These are phyloP conservation scores for Sarcophaga rosellei DNA, from an alignment of 2,888 invertebrate genomes.

Conservation along the genomic window DNA sequence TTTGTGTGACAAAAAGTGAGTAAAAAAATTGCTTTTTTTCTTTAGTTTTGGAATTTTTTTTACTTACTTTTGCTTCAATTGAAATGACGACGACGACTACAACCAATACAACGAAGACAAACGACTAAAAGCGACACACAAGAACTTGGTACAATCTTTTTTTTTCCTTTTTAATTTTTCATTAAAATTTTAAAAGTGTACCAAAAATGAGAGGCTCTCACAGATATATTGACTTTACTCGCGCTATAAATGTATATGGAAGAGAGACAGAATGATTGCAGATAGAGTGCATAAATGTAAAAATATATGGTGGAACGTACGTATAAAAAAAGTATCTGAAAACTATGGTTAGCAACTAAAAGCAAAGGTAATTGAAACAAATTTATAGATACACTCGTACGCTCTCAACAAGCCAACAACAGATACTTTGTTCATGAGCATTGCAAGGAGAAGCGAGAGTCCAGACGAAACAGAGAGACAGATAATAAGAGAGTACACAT, in stretches of 20 bases:
- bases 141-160: conserved; percentile 58
- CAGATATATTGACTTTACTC: background rate
- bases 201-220: conserved; percentile 23
- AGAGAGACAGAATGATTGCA: background rate
- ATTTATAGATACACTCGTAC: conserved; percentile 48
- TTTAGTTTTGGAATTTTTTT: conserved; percentile 70
- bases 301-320: conserved; percentile 12
- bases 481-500: background rate
- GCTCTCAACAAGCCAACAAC: conserved; percentile 15
- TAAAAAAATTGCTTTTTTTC: conserved; percentile 64
- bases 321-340: conserved; percentile 60
- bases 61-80: conserved; percentile 80
- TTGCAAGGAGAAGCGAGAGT: conserved; percentile 3
- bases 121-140: conserved; percentile 76
- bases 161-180: conserved; percentile 46
- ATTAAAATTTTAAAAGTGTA: conserved; percentile 39
- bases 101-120: conserved; percentile 78
- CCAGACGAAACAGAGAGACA: background rate
- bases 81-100: conserved; percentile 80
- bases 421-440: background rate
- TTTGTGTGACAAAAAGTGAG: conserved; percentile 69
- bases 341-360: conserved; percentile 66
- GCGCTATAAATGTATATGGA: background rate
- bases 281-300: background rate
- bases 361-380: conserved; percentile 39